Base-by-base conservation (phyloP, 1,140 invertebrate species). In the Euschistus heros region DNA sequence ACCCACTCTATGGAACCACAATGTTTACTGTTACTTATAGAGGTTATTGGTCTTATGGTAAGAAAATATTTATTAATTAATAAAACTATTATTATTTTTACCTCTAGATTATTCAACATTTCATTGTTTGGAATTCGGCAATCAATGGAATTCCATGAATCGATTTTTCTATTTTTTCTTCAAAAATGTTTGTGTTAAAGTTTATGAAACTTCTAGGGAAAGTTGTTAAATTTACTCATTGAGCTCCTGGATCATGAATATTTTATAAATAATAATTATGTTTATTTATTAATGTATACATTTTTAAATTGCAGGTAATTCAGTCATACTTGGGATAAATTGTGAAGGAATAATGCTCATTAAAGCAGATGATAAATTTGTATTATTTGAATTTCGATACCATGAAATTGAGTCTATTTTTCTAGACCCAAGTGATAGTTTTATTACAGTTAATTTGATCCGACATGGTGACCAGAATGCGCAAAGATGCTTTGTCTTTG, bases 1-100 rank as follows among this genome's bases (percentile, higher is more conserved):
- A 95, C 76, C 92, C 94, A 0, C 79, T 97, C 0, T 97, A 97
- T 73, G 94, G 94, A 2, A 94, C 92, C 60, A 94, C 93, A 0
- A 86, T 96, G 78, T 97, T 92, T 76, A 86, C 86, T 42, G 94
- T 96, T 30, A 89, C 87, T 0, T 96, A 96, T 74, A 85, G 92
- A 68, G 91, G 91, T 2, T 90, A 92, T 73, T 92, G 93, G 89
- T 89, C 89, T 8, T 94, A 94, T 73, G 91, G 87, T 69, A 79
- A 78, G 68, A 74, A 76, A 37, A 37, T 6, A 26, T 76, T 33
- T 26, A n/a, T 15, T 62, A 20, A 44, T 18, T 62, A 30, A 15
- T 10, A 54, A 54, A 30, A 20, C 17, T 17, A 54, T 18, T 18
- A 64, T 62, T 63, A 63, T 42, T 44, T 63, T 42, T 17, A 37